A percentile compares a stretch with the other conserved stretches of the same genome.
Evolutionary conservation across 2,113 vertebrate species (phyloP).

Genomic region (Excalfactoria chinensis): DNA sequence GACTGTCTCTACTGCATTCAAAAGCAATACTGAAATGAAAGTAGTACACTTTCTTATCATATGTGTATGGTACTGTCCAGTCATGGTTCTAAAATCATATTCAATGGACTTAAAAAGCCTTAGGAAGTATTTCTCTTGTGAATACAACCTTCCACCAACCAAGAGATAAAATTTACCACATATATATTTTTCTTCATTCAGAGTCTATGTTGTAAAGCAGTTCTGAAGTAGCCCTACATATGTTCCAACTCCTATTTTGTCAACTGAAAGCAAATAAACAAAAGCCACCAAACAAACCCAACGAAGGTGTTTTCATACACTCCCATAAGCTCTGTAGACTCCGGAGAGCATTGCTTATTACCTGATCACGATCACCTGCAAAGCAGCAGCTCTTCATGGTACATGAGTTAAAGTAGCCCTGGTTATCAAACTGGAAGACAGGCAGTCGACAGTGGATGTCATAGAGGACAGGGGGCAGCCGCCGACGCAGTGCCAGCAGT

Average conservation of each 20-base stretch:
- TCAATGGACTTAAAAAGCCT: not conserved
- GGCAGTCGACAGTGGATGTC: slow-evolving; percentile 97
- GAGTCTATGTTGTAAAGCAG: not conserved
- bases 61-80: not conserved
- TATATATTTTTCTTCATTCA: not conserved
- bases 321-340: not conserved
- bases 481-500: slow-evolving; percentile 91
- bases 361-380: slow-evolving; percentile 96
- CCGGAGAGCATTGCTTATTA: slow-evolving; percentile 35
- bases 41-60: not conserved
- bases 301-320: not conserved
- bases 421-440: slow-evolving; percentile 99
- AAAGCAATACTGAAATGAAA: not conserved
- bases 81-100: not conserved
- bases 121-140: not conserved
- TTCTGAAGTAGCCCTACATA: not conserved
- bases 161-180: not conserved
- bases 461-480: slow-evolving; percentile 94
- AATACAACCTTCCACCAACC: not conserved
- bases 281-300: not conserved
- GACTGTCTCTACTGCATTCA: not conserved
- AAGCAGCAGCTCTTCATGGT: slow-evolving; percentile 99
- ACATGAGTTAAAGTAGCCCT: slow-evolving; percentile 98
- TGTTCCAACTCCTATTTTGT: not conserved
- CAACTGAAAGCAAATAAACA: not conserved